Conservation (phyloP, 2,797 vertebrate species). For the Semotilus atromaculatus region DNA sequence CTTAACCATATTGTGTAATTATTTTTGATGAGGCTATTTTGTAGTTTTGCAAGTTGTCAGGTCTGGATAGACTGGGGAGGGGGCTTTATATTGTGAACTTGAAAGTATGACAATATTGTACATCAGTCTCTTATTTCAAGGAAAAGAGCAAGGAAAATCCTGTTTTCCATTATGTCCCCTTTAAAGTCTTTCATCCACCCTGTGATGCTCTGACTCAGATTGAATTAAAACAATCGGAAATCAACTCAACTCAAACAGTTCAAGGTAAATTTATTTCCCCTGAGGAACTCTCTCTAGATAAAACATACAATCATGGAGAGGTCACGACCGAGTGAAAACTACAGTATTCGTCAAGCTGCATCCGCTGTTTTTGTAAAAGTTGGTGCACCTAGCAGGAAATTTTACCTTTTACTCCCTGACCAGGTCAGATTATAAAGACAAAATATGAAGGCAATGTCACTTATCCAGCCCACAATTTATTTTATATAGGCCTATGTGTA, state of each 20-base stretch:
- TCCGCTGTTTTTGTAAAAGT: slow-evolving; percentile 41
- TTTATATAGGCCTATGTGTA: neutral
- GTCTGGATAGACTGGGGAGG: neutral
- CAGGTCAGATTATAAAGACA: neutral
- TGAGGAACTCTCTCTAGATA: neutral
- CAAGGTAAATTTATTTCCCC: slow-evolving; percentile 26
- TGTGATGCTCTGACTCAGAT: neutral
- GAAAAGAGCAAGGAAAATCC: slow-evolving; percentile 11
- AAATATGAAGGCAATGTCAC: neutral
- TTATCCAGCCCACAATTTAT: neutral
- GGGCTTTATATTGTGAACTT: neutral
- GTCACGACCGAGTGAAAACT: slow-evolving; percentile 11
- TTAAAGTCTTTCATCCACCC: neutral
- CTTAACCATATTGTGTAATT: no score
- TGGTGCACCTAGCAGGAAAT: slow-evolving; percentile 34
- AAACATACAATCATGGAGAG: slow-evolving; percentile 20
- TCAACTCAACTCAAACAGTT: slow-evolving; percentile 19
- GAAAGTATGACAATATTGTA: neutral
- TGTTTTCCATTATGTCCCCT: slow-evolving; percentile 26
- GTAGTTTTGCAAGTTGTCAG: neutral
- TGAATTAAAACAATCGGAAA: slow-evolving; percentile 19
- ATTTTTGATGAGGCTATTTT: neutral
- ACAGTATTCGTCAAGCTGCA: slow-evolving; percentile 32
- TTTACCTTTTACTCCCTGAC: slow-evolving; percentile 37
- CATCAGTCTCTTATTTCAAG: neutral